phyloP scores from a whole-genome alignment of 1,140 invertebrate species.

The Colletes latitarsis region DNA sequence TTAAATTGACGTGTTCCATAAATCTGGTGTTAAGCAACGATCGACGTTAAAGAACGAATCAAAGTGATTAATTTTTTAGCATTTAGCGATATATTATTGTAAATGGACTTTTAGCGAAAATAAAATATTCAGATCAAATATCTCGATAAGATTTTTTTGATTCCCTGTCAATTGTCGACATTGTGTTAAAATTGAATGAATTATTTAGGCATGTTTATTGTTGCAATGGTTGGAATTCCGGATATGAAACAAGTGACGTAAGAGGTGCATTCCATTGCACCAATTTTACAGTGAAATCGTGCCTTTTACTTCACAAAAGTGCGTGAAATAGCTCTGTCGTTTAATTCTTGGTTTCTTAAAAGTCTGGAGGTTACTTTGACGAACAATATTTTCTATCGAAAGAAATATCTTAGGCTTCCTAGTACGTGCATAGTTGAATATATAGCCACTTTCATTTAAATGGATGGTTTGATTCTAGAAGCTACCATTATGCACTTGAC shows the following conservation, averaged over 20 bases:
- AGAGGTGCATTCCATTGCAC: conserved; percentile 30
- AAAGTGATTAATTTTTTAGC: too few species aligned
- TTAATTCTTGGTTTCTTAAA: neutral
- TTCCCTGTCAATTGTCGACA: too few species aligned
- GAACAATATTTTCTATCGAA: neutral
- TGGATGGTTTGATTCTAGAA: conserved; percentile 48
- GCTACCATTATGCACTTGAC: conserved; percentile 60
- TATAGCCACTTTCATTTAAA: conserved; percentile 37
- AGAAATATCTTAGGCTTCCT: neutral
- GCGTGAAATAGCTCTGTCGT: neutral
- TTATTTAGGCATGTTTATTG: neutral
- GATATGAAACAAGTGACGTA: conserved; percentile 16
- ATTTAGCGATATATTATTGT: too few species aligned
- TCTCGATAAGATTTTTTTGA: neutral
- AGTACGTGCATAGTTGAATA: neutral
- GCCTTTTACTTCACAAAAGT: conserved; percentile 5
- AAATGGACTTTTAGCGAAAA: neutral
- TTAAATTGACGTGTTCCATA: too few species aligned
- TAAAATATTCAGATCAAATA: neutral
- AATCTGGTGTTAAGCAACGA: too few species aligned
- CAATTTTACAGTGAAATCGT: conserved; percentile 44
- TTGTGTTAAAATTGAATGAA: neutral
- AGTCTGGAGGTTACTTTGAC: neutral
- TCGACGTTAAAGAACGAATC: too few species aligned
- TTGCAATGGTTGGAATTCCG: neutral